Base-by-base conservation (phyloP, 2,797 vertebrate genomes). In the Sibirionetta formosa region DNA sequence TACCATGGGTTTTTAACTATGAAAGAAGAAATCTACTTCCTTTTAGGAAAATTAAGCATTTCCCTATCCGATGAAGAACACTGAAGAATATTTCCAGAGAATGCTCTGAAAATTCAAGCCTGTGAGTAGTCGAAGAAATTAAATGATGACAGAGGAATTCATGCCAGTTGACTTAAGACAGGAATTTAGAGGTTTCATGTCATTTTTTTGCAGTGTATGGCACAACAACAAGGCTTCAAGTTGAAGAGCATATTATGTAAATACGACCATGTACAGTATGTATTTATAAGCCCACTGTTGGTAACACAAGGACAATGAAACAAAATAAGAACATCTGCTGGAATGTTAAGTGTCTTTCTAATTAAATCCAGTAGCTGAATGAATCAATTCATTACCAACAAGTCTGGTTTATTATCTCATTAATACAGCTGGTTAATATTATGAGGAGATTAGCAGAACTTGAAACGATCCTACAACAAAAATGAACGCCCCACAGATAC, bases 311-410 rank as follows among this genome's bases (percentile, higher is more conserved):
- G 77, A 97, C 88, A 97, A 96, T 56, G 64, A 97, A 97, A 97
- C 78, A 96, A 97, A 97, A 91, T 80, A 94, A 96, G 95, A 98
- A 97, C 95, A 97, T 96, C 96, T 98, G 94, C 88, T 97, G 93
- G 88, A 93, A 97, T 94, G 91, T 94, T 97, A 97, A 97, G 86
- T 93, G 82, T 97, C 92, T 97, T 97, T 96, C 97, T 97, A 97
- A 98, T 97, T 96, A 97, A 98, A 98, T 94, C 68, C 70, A 96
- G 96, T 94, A 96, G 97, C 71, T 97, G 94, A 97, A 96, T 97
- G 88, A 97, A 97, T 97, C 93, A 96, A 96, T 96, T 97, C 51
- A 97, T 97, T 97, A 97, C 86, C 84, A 96, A 84, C 82, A 96
- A 94, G 90, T 76, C 91, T 96, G 81, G 76, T 93, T 97, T 97